Conservation (phyloP, 2,113 vertebrate species). For the Protobothrops flavoviridis region DNA sequence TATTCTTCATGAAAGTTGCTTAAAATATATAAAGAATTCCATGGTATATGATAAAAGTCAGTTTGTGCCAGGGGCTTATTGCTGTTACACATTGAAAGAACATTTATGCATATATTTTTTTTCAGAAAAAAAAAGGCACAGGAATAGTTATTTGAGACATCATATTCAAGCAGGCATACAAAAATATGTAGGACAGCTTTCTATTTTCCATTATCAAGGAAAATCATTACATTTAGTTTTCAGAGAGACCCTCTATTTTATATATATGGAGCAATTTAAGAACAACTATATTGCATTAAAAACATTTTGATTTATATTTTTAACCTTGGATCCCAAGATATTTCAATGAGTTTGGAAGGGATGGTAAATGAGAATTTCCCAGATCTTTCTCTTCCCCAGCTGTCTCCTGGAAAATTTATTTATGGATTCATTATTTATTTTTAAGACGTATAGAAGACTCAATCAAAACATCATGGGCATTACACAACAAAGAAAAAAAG, state of each 20-base stretch:
- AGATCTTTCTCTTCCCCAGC: not conserved
- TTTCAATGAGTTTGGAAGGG: not conserved
- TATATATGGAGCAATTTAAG: not conserved
- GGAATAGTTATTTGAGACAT: not conserved
- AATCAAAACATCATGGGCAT: not conserved
- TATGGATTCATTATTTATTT: not conserved
- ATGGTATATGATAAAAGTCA: not conserved
- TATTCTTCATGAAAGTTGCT: not conserved
- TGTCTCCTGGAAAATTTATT: not conserved
- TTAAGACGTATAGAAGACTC: not conserved
- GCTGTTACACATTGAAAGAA: not conserved
- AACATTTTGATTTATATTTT: not conserved
- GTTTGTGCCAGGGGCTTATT: not conserved
- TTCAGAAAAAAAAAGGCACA: not conserved
- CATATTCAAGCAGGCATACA: not conserved
- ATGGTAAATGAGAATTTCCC: not conserved
- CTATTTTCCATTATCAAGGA: not conserved
- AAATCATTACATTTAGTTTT: not conserved
- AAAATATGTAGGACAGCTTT: not conserved
- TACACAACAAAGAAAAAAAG: not conserved
- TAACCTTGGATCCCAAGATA: not conserved
- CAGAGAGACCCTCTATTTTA: not conserved
- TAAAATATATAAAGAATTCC: conserved; percentile 8
- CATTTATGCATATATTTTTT: not conserved
- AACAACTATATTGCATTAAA: not conserved